Evolutionary conservation across 1,140 invertebrate genomes (phyloP).

Genomic region (Megalonaias nervosa): DNA sequence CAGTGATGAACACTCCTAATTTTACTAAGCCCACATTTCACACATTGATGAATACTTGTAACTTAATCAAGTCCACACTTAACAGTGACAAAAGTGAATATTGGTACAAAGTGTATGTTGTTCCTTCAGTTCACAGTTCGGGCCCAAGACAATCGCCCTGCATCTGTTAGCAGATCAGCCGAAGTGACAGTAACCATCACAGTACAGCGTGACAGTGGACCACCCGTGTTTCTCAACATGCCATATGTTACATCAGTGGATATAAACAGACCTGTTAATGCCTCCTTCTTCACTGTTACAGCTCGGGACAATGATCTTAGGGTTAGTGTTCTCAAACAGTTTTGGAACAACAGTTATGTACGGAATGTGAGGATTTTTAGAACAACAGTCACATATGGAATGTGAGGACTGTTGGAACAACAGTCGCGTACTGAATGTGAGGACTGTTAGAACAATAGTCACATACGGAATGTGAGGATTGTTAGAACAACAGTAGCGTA

Average conservation of each 20-base stretch:
- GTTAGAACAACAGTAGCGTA: no score
- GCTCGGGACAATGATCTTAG: conserved; percentile 42
- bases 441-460: no score
- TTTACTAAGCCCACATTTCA: not conserved
- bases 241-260: conserved; percentile 48
- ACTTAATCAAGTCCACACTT: not conserved
- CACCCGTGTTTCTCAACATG: conserved; percentile 48
- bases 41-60: not conserved
- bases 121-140: conserved; percentile 37
- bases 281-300: conserved; percentile 32
- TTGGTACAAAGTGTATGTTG: no score
- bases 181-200: conserved; percentile 36
- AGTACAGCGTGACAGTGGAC: conserved; percentile 36
- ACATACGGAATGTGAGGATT: no score
- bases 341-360: no score
- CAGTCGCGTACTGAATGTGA: no score
- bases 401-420: no score
- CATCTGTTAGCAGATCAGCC: conserved; percentile 5
- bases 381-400: no score
- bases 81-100: no score
- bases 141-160: conserved; percentile 31
- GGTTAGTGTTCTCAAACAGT: conserved; percentile 15
- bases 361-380: no score
- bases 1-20: not conserved
- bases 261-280: conserved; percentile 42